These are phyloP conservation scores for Mylabris phalerata DNA, from an alignment of 1,140 invertebrate species.

Conservation along the genomic window DNA sequence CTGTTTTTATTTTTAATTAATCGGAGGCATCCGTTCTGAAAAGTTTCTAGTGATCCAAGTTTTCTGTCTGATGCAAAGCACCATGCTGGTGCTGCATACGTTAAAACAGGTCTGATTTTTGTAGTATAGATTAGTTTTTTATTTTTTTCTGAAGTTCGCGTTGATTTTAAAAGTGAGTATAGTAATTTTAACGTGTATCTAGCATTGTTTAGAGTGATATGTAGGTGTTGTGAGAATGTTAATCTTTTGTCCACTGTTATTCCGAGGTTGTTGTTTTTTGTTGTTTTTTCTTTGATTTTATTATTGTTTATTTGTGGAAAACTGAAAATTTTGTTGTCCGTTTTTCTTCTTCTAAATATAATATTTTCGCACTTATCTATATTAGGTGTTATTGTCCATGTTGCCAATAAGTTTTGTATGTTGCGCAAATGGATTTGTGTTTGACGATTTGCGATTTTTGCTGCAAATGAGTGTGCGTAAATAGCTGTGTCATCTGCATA, in stretches of 20 bases:
- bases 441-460: conserved; percentile 9
- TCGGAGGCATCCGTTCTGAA: no score
- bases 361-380: conserved; percentile 8
- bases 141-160: conserved; percentile 1
- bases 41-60: no score
- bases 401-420: no score
- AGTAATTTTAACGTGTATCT: conserved; percentile 14
- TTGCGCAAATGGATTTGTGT: background rate
- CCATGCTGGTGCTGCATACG: background rate
- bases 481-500: conserved; percentile 6
- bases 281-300: conserved; percentile 1
- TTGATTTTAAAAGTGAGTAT: background rate
- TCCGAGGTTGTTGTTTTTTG: conserved; percentile 17
- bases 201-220: conserved; percentile 14
- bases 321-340: conserved; percentile 13
- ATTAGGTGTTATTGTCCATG: conserved; percentile 1
- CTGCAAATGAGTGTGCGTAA: conserved; percentile 1
- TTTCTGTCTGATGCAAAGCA: no score
- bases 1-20: no score
- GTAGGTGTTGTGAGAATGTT: conserved; percentile 18
- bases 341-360: conserved; percentile 6
- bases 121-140: conserved; percentile 1
- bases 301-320: conserved; percentile 18
- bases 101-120: conserved; percentile 2
- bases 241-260: conserved; percentile 24